Conservation (phyloP, 2,113 vertebrate genomes). For the Catharus bicknelli region DNA sequence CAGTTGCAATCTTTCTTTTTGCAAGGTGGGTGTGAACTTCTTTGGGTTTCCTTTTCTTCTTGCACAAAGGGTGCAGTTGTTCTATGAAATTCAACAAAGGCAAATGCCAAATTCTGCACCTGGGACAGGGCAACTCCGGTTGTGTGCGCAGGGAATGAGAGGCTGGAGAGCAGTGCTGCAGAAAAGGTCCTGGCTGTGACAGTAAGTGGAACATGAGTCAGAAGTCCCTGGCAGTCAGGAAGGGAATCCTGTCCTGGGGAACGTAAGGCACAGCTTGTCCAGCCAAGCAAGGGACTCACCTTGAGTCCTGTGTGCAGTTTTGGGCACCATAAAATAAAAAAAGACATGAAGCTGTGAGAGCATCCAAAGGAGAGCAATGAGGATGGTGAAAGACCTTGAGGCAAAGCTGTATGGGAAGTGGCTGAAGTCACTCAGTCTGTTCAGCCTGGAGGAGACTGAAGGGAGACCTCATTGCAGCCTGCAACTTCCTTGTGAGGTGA, state of each 20-base stretch:
- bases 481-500: not conserved
- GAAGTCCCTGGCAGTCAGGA: not conserved
- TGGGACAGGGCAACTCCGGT: not conserved
- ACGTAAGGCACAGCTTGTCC: not conserved
- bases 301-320: not conserved
- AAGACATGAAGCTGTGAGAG: not conserved
- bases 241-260: accelerated
- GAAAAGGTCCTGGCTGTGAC: not conserved
- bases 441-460: not conserved
- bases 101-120: not conserved
- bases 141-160: not conserved
- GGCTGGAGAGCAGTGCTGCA: accelerated
- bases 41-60: not conserved
- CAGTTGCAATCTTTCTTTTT: not conserved
- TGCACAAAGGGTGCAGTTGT: not conserved
- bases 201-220: not conserved
- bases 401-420: accelerated
- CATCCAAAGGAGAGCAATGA: not conserved
- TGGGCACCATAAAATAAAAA: not conserved
- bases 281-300: not conserved
- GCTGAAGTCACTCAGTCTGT: not conserved
- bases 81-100: not conserved
- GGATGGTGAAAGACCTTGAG: not conserved
- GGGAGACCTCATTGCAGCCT: not conserved
- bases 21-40: not conserved